Evolutionary conservation across 1,140 invertebrate genomes (phyloP).

Genomic region (Diuraphis noxia): DNA sequence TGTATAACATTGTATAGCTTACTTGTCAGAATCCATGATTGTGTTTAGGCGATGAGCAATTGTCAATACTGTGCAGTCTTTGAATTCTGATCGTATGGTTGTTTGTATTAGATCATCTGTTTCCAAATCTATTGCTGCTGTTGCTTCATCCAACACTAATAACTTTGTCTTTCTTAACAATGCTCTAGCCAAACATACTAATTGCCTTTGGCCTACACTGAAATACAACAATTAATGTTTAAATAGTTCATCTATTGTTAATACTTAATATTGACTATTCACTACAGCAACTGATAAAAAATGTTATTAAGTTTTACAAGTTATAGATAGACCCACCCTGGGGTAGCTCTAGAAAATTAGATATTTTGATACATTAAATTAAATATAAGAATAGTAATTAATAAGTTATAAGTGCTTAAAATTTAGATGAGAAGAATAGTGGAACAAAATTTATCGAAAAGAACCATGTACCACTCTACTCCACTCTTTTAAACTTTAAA

Average conservation of each 20-base stretch:
- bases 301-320: no score
- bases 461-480: no score
- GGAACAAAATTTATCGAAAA: no score
- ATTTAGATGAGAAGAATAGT: no score
- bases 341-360: no score
- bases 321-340: no score
- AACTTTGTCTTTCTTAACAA: constrained; percentile 89
- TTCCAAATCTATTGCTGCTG: constrained; percentile 89
- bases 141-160: constrained; percentile 89
- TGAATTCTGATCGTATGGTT: constrained; percentile 87
- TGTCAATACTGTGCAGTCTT: constrained; percentile 86
- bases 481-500: no score
- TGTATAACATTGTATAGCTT: neutral
- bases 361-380: no score
- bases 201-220: constrained; percentile 82
- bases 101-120: constrained; percentile 88
- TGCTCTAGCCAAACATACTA: constrained; percentile 86
- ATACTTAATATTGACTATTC: neutral
- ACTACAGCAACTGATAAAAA: no score
- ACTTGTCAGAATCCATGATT: constrained; percentile 84
- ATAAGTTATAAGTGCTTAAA: no score
- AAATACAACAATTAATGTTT: constrained; percentile 50
- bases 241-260: neutral
- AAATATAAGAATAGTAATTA: no score
- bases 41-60: constrained; percentile 95